Conservation (phyloP, 2,797 vertebrate genomes). For the Nannoperca australis region DNA sequence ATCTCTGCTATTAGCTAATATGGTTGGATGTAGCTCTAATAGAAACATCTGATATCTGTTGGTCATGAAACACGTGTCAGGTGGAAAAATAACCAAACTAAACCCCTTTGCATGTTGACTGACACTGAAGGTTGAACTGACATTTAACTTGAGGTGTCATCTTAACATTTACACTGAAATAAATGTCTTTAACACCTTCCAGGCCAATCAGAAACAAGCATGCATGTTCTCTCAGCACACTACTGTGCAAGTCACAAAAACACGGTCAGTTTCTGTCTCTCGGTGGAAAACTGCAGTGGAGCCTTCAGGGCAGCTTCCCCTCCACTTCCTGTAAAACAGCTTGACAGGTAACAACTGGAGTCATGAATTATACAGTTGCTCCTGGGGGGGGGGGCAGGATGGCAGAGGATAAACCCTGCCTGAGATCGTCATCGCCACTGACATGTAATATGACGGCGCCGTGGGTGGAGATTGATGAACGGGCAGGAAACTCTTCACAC, state of each 20-base stretch:
- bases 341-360: slow-evolving; percentile 32
- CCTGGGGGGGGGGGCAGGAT: neutral
- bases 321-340: slow-evolving; percentile 14
- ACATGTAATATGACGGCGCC: slow-evolving; percentile 13
- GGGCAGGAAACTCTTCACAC: slow-evolving; percentile 17
- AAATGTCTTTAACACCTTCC: neutral
- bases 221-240: neutral
- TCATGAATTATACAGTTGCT: slow-evolving; percentile 60
- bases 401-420: neutral
- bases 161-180: neutral
- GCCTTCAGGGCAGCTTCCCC: slow-evolving; percentile 10
- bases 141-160: neutral
- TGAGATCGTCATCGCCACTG: neutral
- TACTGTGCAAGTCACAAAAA: slow-evolving; percentile 7
- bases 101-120: too few species aligned
- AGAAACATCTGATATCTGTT: neutral
- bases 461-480: slow-evolving; percentile 24
- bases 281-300: neutral
- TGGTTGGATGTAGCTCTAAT: neutral
- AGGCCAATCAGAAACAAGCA: neutral
- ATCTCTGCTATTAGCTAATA: neutral
- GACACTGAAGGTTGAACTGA: neutral
- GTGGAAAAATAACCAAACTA: neutral
- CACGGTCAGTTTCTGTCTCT: slow-evolving; percentile 2
- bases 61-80: neutral